Percentiles rank a stretch among this genome's conserved stretches.
These are phyloP conservation scores for Saccostrea glomerata DNA, from an alignment of 1,140 invertebrate species.

Conservation along the genomic window DNA sequence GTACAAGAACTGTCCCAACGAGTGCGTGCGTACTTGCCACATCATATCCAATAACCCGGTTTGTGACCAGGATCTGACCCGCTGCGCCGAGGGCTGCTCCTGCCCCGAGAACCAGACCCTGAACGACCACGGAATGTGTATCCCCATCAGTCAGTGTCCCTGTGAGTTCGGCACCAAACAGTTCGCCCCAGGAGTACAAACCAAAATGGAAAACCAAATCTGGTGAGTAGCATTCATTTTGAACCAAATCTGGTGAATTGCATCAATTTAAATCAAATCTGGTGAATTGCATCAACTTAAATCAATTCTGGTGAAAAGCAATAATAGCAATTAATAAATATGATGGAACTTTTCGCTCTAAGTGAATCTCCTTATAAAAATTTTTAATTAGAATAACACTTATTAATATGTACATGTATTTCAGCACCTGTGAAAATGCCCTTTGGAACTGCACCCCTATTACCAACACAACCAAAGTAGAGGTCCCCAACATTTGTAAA, in stretches of 20 bases:
- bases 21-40: slow-evolving; percentile 86
- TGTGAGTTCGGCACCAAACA: slow-evolving; percentile 87
- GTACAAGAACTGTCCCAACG: slow-evolving; percentile 89
- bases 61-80: slow-evolving; percentile 81
- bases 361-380: too few species aligned
- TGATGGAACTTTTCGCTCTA: too few species aligned
- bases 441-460: slow-evolving; percentile 85
- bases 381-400: too few species aligned
- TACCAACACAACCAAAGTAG: slow-evolving; percentile 29
- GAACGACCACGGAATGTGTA: slow-evolving; percentile 86
- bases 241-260: too few species aligned
- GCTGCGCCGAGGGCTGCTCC: slow-evolving; percentile 92
- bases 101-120: slow-evolving; percentile 89
- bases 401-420: slow-evolving; percentile 53
- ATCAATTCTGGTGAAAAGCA: too few species aligned
- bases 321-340: too few species aligned
- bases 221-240: slow-evolving; percentile 80
- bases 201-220: slow-evolving; percentile 76
- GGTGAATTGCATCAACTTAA: too few species aligned
- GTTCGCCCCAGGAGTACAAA: slow-evolving; percentile 87
- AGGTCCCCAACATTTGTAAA: slow-evolving; percentile 58
- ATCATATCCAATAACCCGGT: slow-evolving; percentile 81
- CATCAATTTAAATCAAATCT: too few species aligned
- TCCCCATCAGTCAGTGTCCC: slow-evolving; percentile 87
- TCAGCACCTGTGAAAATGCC: slow-evolving; percentile 87